These are phyloP conservation scores for Metalampra italica DNA, from an alignment of 2,888 invertebrate genomes.

Conservation along the genomic window DNA sequence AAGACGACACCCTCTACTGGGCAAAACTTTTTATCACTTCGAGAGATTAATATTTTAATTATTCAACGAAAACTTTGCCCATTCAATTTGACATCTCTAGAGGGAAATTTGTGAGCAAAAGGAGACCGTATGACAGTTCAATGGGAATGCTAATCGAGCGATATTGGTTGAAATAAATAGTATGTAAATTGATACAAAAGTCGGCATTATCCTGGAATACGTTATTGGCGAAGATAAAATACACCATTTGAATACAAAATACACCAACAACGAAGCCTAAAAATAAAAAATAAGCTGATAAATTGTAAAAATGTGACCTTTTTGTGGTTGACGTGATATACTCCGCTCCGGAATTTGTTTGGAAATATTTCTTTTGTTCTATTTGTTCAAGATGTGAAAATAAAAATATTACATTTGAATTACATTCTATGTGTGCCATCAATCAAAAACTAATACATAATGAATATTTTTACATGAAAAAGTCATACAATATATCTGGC, in stretches of 20 bases:
- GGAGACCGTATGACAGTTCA: neutral
- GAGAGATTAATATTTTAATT: neutral
- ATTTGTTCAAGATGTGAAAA: no score
- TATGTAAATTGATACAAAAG: slow-evolving; percentile 10
- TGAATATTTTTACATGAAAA: no score
- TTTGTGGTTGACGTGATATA: neutral
- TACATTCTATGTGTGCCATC: no score
- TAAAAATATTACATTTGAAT: no score
- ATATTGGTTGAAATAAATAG: neutral
- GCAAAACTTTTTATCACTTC: no score
- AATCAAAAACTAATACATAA: no score
- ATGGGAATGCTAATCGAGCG: slow-evolving; percentile 4
- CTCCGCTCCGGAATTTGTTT: no score
- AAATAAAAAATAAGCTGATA: neutral
- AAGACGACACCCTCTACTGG: no score
- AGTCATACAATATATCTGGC: no score
- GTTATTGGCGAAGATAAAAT: slow-evolving; percentile 18
- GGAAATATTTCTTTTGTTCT: no score
- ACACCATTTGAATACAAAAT: slow-evolving; percentile 20
- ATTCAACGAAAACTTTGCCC: neutral
- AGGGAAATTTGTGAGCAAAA: neutral
- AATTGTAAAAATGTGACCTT: neutral
- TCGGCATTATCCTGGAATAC: slow-evolving; percentile 10
- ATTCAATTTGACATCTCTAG: neutral
- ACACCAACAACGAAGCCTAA: neutral